Conservation (phyloP, 2,113 vertebrate genomes). For the Gnathonemus longibarbis region DNA sequence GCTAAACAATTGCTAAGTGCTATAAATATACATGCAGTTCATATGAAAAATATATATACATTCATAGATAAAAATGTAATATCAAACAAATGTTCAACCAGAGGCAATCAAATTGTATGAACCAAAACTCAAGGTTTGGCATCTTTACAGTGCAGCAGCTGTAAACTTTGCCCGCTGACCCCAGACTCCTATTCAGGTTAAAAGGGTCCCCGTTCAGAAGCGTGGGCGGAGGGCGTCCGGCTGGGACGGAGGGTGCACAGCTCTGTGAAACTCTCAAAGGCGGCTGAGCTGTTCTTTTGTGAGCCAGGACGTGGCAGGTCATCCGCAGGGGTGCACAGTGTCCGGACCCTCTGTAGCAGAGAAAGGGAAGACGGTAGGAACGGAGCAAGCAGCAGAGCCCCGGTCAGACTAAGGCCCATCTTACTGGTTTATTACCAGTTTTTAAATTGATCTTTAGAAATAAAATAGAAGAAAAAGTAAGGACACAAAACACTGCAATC, state of each 20-base stretch:
- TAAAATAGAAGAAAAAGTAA: neutral
- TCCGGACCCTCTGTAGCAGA: constrained; percentile 44
- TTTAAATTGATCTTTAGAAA: neutral
- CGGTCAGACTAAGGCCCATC: neutral
- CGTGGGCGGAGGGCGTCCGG: neutral
- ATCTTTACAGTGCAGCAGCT: neutral
- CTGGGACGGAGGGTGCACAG: constrained; percentile 34
- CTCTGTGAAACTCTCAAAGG: constrained; percentile 41
- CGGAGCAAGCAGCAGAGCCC: neutral
- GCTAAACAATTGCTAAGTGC: neutral
- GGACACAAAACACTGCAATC: neutral
- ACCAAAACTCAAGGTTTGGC: neutral
- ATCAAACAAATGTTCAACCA: neutral
- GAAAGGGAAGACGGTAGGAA: neutral
- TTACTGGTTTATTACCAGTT: neutral
- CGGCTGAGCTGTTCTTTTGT: constrained; percentile 30
- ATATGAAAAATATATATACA: neutral
- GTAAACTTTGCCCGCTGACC: neutral
- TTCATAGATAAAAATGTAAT: neutral
- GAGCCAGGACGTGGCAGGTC: constrained; percentile 38
- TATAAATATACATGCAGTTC: neutral
- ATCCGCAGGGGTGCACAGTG: constrained; percentile 51
- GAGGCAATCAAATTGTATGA: neutral
- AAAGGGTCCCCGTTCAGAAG: neutral
- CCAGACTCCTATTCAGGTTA: neutral